Percentiles rank a stretch among this genome's conserved stretches.
Evolutionary conservation across 2,888 invertebrate genomes (phyloP).

Genomic region (Osedax fenrisi): DNA sequence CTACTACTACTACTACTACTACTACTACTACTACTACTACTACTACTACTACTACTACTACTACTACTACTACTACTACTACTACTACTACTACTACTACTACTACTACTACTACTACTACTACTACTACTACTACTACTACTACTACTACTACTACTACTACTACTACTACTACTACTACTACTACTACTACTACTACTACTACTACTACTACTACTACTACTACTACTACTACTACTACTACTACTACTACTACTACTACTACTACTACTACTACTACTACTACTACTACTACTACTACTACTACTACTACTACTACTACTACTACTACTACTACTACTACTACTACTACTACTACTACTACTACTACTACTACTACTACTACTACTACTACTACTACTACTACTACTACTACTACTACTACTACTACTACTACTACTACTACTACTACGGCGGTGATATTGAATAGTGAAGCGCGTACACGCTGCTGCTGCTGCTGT

Average conservation of each 20-base stretch:
- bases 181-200: slow-evolving; percentile 3
- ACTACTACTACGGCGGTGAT: neutral
- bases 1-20: too few species aligned
- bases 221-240: neutral
- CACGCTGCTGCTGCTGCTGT: too few species aligned
- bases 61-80: too few species aligned
- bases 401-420: slow-evolving; percentile 9
- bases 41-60: too few species aligned
- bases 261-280: slow-evolving; percentile 5
- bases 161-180: slow-evolving; percentile 15
- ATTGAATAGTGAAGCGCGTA: too few species aligned
- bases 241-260: slow-evolving; percentile 3
- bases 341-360: slow-evolving; percentile 9
- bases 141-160: too few species aligned
- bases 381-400: slow-evolving; percentile 5
- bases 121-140: too few species aligned
- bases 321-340: slow-evolving; percentile 5
- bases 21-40: too few species aligned
- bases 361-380: slow-evolving; percentile 5
- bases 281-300: slow-evolving; percentile 6
- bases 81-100: too few species aligned
- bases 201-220: slow-evolving; percentile 5
- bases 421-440: slow-evolving; percentile 5
- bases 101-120: too few species aligned
- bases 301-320: slow-evolving; percentile 5